Evolutionary conservation across 2,797 vertebrate genomes (phyloP).

Genomic region (Ataeniobius toweri): DNA sequence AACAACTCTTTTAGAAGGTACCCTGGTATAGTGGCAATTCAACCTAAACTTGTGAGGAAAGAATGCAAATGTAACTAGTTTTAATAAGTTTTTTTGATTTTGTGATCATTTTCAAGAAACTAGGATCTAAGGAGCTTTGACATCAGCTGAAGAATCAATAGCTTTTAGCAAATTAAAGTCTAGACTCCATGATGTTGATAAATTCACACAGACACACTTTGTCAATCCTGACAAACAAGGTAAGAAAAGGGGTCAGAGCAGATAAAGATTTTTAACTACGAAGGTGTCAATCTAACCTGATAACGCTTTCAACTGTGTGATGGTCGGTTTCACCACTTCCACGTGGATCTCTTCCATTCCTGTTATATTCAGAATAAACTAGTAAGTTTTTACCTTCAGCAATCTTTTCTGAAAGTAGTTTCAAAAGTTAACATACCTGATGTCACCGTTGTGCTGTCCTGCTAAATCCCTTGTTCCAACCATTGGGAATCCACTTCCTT

Average conservation of each 20-base stretch:
- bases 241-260: conserved; percentile 4
- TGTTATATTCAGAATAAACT: neutral
- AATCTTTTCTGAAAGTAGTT: conserved; percentile 5
- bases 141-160: conserved; percentile 10
- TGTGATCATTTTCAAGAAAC: neutral
- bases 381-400: neutral
- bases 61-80: conserved; percentile 11
- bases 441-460: neutral
- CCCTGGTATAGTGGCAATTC: conserved; percentile 7
- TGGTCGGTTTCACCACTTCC: neutral
- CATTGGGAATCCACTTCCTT: neutral
- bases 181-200: conserved; percentile 22
- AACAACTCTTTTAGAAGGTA: neutral
- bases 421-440: neutral
- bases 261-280: conserved; percentile 2
- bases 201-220: conserved; percentile 1
- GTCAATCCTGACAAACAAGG: conserved; percentile 1
- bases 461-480: neutral
- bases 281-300: conserved; percentile 21
- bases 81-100: conserved; percentile 24
- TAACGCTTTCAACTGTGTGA: neutral
- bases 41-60: neutral
- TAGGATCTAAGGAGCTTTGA: neutral
- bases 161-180: conserved; percentile 36
- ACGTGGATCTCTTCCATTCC: fast-evolving